Base-by-base conservation (phyloP, 2,113 vertebrate species). In the Gobiocypris rarus region DNA sequence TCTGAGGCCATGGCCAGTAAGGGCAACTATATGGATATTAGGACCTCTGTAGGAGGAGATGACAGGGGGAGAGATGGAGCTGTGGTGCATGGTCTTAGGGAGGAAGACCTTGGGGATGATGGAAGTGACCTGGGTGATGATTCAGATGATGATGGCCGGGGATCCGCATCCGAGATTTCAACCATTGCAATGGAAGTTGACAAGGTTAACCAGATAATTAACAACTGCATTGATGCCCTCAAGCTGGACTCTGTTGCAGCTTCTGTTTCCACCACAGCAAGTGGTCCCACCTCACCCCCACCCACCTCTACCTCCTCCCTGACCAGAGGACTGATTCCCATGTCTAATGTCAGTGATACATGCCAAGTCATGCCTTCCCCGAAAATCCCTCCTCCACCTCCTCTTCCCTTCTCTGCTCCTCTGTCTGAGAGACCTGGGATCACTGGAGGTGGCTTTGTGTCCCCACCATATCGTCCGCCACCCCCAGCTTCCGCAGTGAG, bases 171-270 rank as follows among this genome's bases (percentile, higher is more conserved):
- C 1, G 98, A 99, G 90, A 99, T 99, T 92, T 99, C 98, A 78
- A 99, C 98, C 82, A 99, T 99, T 65, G 98, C 98, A 79, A 99
- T 99, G 95, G 98, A 99, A 91, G 98, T 99, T 75, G 98, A 99
- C 94, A 99, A 99, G 81, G 98, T 99, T 67, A 99, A 99, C 90
- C 98, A 99, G 93, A 99, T 99, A 85, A 99, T 99, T 87, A 99
- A 99, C 93, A 99, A 99, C 75, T 99, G 98, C 89, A 99, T 99
- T 15, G 98, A 99, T 73, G 98, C 98, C 4, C 95, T 99, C 82
- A 99, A 99, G 90, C 87, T 99, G 86, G 98, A 99, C 90, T 95
- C 96, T 0, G 96, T 97, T 24, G 91, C 95, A 91, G 87, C 95
- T 88, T 90, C 95, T 8, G 91, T 91, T 83, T 84, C 91, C 91